These are phyloP conservation scores for Tragulus kanchil DNA, from an alignment of 2,113 vertebrate species.

Conservation along the genomic window DNA sequence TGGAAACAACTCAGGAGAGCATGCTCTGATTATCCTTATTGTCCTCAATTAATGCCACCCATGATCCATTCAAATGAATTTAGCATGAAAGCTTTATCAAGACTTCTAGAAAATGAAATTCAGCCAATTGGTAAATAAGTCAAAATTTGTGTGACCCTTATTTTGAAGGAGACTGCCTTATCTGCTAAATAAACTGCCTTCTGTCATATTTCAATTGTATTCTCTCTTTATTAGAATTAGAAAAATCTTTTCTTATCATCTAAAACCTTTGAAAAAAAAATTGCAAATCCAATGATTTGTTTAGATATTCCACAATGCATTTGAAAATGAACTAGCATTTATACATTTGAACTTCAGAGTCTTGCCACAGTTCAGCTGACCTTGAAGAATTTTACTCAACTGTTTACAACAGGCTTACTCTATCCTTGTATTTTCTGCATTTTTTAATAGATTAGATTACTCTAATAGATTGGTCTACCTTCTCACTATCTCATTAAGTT, in stretches of 20 bases:
- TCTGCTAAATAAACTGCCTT: not conserved
- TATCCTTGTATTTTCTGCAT: not conserved
- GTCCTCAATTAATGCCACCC: not conserved
- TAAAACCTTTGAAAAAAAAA: no score
- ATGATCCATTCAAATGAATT: not conserved
- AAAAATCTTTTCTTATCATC: not conserved
- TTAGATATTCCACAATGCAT: not conserved
- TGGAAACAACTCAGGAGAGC: no score
- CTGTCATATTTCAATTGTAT: not conserved
- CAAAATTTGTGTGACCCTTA: not conserved
- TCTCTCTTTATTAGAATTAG: not conserved
- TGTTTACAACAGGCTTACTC: not conserved
- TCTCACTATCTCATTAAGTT: conserved; percentile 8
- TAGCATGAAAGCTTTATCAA: not conserved
- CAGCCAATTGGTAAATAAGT: not conserved
- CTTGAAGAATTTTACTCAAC: not conserved
- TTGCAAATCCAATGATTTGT: not conserved
- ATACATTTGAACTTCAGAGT: not conserved
- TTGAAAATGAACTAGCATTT: not conserved
- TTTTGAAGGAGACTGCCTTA: not conserved
- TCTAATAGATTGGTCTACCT: not conserved
- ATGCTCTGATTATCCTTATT: not conserved
- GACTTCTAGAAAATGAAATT: not conserved
- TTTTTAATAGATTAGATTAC: not conserved
- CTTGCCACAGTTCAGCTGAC: not conserved